phyloP scores from a whole-genome alignment of 2,113 vertebrate genomes.

The Capricornis sumatraensis region DNA sequence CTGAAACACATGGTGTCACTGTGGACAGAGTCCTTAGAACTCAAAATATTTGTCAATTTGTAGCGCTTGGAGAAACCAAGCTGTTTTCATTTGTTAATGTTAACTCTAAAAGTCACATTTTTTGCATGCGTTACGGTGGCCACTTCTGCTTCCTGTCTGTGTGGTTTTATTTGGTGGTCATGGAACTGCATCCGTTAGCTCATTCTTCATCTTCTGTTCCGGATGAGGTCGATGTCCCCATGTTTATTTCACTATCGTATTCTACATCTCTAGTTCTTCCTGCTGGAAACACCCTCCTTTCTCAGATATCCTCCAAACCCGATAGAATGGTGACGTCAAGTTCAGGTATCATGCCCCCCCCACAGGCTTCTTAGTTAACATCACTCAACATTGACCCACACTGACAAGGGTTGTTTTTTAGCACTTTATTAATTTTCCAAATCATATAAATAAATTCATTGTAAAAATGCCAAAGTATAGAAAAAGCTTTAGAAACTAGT shows the following conservation, averaged over 20 bases:
- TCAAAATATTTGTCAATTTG: slow-evolving; percentile 66
- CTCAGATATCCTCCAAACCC: neutral
- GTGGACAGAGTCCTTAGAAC: slow-evolving; percentile 59
- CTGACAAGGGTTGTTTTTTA: neutral
- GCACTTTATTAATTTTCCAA: neutral
- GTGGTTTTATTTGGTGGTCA: neutral
- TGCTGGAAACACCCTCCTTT: neutral
- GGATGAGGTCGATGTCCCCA: neutral
- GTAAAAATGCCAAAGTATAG: neutral
- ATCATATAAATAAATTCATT: neutral
- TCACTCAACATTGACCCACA: neutral
- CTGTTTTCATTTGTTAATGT: slow-evolving; percentile 50
- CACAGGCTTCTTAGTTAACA: neutral
- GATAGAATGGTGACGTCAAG: neutral
- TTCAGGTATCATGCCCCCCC: neutral
- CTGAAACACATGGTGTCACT: slow-evolving; percentile 59
- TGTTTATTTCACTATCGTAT: neutral
- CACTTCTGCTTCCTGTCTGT: neutral
- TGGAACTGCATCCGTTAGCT: neutral
- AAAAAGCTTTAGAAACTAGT: neutral
- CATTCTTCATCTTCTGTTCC: neutral
- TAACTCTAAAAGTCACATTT: slow-evolving; percentile 31
- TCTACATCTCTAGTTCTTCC: neutral
- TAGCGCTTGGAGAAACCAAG: slow-evolving; percentile 41
- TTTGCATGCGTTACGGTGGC: neutral